These are phyloP conservation scores for Clarias batrachus DNA, from an alignment of 2,113 vertebrate genomes.

Conservation along the genomic window DNA sequence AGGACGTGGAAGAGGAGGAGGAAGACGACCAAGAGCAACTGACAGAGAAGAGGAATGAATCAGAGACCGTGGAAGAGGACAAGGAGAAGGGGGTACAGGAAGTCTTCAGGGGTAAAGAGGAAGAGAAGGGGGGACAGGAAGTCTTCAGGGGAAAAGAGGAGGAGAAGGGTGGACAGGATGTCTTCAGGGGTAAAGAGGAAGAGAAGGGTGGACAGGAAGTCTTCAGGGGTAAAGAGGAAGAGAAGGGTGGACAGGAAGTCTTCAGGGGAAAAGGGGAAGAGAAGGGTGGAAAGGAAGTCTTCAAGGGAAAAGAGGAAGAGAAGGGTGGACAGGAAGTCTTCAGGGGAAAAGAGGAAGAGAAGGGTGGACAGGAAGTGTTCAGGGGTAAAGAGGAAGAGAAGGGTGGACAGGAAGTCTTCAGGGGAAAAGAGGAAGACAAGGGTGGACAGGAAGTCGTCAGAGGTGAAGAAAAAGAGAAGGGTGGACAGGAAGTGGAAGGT, in stretches of 20 bases:
- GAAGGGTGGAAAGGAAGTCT: background rate
- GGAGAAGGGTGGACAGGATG: background rate
- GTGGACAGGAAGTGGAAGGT: conserved; percentile 4
- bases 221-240: background rate
- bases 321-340: background rate
- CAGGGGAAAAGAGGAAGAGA: background rate
- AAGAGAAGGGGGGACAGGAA: background rate
- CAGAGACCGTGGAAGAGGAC: background rate
- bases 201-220: background rate
- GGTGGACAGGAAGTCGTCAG: background rate
- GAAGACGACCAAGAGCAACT: background rate
- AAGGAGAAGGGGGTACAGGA: background rate
- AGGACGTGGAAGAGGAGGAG: conserved; percentile 42
- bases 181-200: background rate
- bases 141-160: background rate
- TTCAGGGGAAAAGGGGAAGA: background rate
- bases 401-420: background rate
- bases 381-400: background rate
- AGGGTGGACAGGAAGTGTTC: background rate
- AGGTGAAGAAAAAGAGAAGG: background rate
- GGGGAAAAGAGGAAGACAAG: background rate
- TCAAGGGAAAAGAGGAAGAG: background rate
- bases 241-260: background rate
- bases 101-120: background rate
- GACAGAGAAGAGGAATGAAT: background rate